phyloP scores from a whole-genome alignment of 2,797 vertebrate genomes.

The Eupleurogrammus muticus region DNA sequence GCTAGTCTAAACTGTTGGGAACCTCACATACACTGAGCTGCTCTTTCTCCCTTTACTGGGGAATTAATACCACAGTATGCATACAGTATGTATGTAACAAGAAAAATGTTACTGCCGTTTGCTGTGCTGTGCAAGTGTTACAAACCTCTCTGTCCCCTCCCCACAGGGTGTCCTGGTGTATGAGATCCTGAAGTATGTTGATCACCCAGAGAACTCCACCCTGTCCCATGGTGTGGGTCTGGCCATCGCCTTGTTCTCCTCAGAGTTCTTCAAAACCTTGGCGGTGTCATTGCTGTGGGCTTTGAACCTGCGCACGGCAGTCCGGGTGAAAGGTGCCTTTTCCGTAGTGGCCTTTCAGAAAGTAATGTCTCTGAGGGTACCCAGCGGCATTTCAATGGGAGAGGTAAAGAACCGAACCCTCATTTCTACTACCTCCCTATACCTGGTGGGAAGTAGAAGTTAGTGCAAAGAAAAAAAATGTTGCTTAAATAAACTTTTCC shows the following conservation, averaged over 20 bases:
- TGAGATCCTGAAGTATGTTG: slow-evolving; percentile 78
- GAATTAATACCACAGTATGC: no score
- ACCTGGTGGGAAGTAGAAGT: no score
- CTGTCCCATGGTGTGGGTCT: slow-evolving; percentile 76
- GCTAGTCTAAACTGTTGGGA: no score
- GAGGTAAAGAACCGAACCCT: slow-evolving; percentile 76
- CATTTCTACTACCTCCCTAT: no score
- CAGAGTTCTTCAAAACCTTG: slow-evolving; percentile 82
- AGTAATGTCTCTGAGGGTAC: slow-evolving; percentile 80
- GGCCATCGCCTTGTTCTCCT: slow-evolving; percentile 80
- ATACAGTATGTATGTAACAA: not conserved
- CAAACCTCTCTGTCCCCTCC: slow-evolving; percentile 1
- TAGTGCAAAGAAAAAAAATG: not conserved
- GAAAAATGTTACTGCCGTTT: not conserved
- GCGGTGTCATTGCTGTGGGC: slow-evolving; percentile 84
- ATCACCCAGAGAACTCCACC: slow-evolving; percentile 6
- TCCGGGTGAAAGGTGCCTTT: slow-evolving; percentile 85
- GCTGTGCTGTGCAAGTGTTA: not conserved
- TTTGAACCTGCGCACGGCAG: slow-evolving; percentile 83
- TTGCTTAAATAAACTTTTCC: no score
- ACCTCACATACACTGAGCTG: no score
- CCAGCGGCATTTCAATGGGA: slow-evolving; percentile 80
- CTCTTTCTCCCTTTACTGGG: no score
- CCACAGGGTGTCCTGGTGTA: slow-evolving; percentile 83
- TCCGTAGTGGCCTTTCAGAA: slow-evolving; percentile 84